These are phyloP conservation scores for Hyla sarda DNA, from an alignment of 2,113 vertebrate species.

Conservation along the genomic window DNA sequence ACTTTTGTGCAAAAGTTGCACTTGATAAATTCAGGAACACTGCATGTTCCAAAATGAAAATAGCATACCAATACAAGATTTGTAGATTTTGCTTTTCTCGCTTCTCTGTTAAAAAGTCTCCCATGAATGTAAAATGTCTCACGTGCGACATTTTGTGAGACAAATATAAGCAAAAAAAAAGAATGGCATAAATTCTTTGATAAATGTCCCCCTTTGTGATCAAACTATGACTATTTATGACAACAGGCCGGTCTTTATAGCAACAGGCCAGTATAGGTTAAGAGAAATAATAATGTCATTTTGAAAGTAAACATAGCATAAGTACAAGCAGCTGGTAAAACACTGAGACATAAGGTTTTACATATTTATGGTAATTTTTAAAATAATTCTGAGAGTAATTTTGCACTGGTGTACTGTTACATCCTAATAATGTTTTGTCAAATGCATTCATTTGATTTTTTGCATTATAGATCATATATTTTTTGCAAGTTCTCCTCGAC, in stretches of 20 bases:
- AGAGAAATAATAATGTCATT: slow-evolving; percentile 42
- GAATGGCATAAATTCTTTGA: too few species aligned
- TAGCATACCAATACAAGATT: too few species aligned
- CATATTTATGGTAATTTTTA: slow-evolving; percentile 49
- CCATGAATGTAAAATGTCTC: too few species aligned
- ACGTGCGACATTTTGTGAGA: too few species aligned
- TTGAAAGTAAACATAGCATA: slow-evolving; percentile 46
- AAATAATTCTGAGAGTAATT: slow-evolving; percentile 38
- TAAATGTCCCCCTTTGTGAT: too few species aligned
- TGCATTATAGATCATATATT: slow-evolving; percentile 46
- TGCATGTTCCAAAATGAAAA: too few species aligned
- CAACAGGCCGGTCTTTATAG: background rate
- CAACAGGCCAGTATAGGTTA: slow-evolving; percentile 21
- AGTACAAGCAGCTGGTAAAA: slow-evolving; percentile 49
- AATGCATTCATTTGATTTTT: slow-evolving; percentile 35
- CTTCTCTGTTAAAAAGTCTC: too few species aligned
- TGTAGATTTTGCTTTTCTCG: too few species aligned
- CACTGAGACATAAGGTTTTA: slow-evolving; percentile 39
- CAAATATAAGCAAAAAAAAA: too few species aligned
- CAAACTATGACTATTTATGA: too few species aligned
- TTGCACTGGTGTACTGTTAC: slow-evolving; percentile 24
- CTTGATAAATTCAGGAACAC: too few species aligned
- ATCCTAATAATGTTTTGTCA: slow-evolving; percentile 49
- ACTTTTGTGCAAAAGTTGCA: too few species aligned
- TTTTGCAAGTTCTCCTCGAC: slow-evolving; percentile 10